Base-by-base conservation (phyloP, 2,888 invertebrate genomes). In the Standfussiana lucernea region DNA sequence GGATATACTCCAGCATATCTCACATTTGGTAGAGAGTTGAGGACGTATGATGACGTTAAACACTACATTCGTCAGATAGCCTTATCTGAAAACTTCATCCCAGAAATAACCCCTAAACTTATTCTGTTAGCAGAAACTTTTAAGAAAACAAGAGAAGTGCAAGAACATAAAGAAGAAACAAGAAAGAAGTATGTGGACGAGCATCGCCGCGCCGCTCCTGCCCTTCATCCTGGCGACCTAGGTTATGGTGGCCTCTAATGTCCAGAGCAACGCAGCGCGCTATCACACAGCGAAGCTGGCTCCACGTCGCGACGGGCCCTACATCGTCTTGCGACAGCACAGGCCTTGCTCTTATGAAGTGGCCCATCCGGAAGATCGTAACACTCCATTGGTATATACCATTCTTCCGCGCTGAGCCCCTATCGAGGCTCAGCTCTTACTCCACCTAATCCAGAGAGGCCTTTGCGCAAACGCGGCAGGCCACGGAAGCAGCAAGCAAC, bases 101-200 rank as follows among this genome's bases (percentile, higher is more conserved):
- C 53, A n/a, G 75, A 69, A 69, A 61, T 75, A 64, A 75, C 69
- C 21, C 69, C 75, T n/a, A 79, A 82, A 47, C 67, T 80, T 1
- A 64, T 74, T 15, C 24, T 35, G 2, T 40, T 85, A 1, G 80
- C 80, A 1, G 70, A 78, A 11, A 72, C 72, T 1, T 15, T 82
- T 8, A 37, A 66, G 4, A 80, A 45, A 59, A 77, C 75, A 1
- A 61, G 69, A n/a, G 83, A 84, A 37, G 68, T 86, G 7, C 77
- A 79, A 37, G 85, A 82, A 56, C 69, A 40, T 40, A 81, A 82
- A 32, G 83, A 82, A 67, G 83, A 85, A 69, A n/a, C 28, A 24
- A 71, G 82, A 42, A 85, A 86, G 53, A 72, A 75, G 8, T 10
- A 21, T 10, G 72, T 42, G 7, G 85, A 86, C 42, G 62, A 78